Base-by-base conservation (phyloP, 2,888 invertebrate species). In the Eurois occulta region DNA sequence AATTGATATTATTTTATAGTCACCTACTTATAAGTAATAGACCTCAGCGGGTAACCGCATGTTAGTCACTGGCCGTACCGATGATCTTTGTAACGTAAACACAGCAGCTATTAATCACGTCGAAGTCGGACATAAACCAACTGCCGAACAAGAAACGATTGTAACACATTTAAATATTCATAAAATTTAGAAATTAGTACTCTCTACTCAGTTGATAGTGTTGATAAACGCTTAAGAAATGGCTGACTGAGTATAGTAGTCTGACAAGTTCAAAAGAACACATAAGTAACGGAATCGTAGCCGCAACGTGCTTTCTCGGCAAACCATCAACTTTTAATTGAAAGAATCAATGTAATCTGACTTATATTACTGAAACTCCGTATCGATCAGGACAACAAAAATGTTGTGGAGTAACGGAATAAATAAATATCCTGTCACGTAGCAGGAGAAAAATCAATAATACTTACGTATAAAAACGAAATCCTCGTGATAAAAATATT, bases 261-360 rank as follows among this genome's bases (percentile, higher is more conserved):
- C 92, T 92, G 91, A 92, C 94, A 89, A 93, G 94, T 95, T 95
- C 92, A 93, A 94, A 95, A 93, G 92, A 93, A 92, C 90, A 93
- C 88, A 91, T 91, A 91, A 92, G 90, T 95, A 95, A 95, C 95
- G 95, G 95, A 94, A 94, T 94, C 81, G 86, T 87, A 90, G 89
- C 89, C 91, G 87, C 90, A 91, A 92, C 92, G 91, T 92, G 93
- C 92, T 94, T 94, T 94, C 93, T 89, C 89, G 90, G 81, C 87
- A 88, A 88, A 91, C 83, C 86, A 88, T 82, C 81, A 87, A 89
- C 72, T 82, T 82, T 78, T 83, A 81, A 85, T 80, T 77, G 68
- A 66, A 85, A 41, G 21, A 69, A 68, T 78, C 73, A 71, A 83
- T 10, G 28, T 46, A 71, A 69, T 73, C n/a, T n/a, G 24, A 48